Conservation (phyloP, 2,888 invertebrate species). For the Steinernema hermaphroditum region DNA sequence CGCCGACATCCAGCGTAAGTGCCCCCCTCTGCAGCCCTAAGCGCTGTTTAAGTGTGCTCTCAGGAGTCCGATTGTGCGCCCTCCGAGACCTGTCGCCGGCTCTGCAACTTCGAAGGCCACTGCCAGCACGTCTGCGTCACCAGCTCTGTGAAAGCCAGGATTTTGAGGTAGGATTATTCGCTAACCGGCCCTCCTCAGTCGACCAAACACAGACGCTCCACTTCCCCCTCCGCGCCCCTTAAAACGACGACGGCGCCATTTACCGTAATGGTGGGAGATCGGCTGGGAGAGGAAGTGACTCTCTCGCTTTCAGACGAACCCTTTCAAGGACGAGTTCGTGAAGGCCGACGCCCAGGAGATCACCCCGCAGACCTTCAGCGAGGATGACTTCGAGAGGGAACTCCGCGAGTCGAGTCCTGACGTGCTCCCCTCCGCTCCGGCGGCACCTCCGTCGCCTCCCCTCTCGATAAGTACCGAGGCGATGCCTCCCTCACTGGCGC, state of each 20-base stretch:
- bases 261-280: neutral
- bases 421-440: neutral
- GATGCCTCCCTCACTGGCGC: neutral
- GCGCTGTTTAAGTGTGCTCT: neutral
- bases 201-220: neutral
- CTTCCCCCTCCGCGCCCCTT: neutral
- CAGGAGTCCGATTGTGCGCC: conserved; percentile 3
- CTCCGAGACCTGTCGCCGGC: conserved; percentile 1
- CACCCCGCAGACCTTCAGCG: conserved; percentile 46
- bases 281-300: too few species aligned
- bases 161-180: neutral
- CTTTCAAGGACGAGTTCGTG: conserved; percentile 32
- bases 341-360: conserved; percentile 13
- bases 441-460: neutral
- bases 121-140: neutral
- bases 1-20: neutral
- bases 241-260: neutral
- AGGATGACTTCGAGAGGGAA: conserved; percentile 42
- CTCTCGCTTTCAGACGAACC: neutral
- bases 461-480: neutral
- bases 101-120: neutral
- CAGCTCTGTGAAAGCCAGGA: conserved; percentile 8
- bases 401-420: conserved; percentile 20
- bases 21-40: neutral
- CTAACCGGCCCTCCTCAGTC: neutral